Evolutionary conservation across 2,888 invertebrate species (phyloP).

Genomic region (Phortica okadai): DNA sequence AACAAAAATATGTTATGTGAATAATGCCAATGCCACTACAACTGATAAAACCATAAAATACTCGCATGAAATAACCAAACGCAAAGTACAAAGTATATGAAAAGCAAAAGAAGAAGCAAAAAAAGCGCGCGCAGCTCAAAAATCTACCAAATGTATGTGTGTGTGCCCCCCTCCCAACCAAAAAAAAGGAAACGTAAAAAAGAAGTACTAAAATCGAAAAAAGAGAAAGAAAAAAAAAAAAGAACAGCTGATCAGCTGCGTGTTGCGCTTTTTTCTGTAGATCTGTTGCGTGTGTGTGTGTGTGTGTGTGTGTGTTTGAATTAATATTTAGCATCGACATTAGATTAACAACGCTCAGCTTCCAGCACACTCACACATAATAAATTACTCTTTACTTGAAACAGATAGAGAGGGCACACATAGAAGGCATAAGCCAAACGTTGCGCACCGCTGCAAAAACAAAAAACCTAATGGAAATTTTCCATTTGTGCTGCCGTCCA

Average conservation of each 20-base stretch:
- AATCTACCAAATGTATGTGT: too few species aligned
- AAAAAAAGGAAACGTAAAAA: background rate
- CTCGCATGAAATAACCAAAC: too few species aligned
- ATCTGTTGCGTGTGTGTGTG: too few species aligned
- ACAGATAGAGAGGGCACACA: background rate
- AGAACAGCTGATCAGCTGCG: slow-evolving; percentile 20
- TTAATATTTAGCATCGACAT: too few species aligned
- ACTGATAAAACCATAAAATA: too few species aligned
- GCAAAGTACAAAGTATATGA: too few species aligned
- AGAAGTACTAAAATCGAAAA: background rate
- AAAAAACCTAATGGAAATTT: slow-evolving; percentile 58
- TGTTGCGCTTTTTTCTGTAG: too few species aligned
- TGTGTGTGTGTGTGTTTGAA: background rate
- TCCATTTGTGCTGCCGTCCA: slow-evolving; percentile 43
- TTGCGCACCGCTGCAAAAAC: slow-evolving; percentile 10
- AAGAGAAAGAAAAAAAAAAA: slow-evolving; percentile 9
- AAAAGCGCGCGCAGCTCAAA: slow-evolving; percentile 1
- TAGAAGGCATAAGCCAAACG: background rate
- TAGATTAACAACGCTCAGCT: too few species aligned
- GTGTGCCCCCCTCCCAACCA: too few species aligned
- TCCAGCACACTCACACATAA: too few species aligned
- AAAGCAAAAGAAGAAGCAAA: background rate
- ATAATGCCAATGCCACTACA: background rate
- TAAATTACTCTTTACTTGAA: background rate
- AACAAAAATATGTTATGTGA: background rate